Evolutionary conservation across 2,113 vertebrate species (phyloP).

Genomic region (Rana temporaria): DNA sequence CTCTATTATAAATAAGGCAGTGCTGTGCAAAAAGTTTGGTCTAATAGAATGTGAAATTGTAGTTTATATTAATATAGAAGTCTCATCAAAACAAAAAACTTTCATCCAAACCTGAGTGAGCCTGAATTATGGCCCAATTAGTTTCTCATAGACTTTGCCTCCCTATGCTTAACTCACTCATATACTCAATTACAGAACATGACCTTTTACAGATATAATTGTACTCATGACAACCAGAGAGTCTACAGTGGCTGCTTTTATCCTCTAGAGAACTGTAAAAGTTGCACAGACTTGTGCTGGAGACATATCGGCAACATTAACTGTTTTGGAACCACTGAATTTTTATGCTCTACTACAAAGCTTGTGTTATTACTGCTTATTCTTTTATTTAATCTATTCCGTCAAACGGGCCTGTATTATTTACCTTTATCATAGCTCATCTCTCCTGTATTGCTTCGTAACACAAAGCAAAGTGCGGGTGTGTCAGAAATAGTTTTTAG

Average conservation of each 20-base stretch:
- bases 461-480: not conserved
- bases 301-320: constrained; percentile 21
- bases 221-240: constrained; percentile 41
- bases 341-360: not conserved
- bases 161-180: constrained; percentile 24
- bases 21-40: too few relatives aligned
- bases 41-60: not conserved
- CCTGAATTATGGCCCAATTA: constrained; percentile 35
- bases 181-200: constrained; percentile 41
- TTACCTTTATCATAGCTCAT: not conserved
- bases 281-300: not conserved
- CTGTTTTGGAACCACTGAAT: not conserved
- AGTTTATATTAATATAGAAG: constrained; percentile 10
- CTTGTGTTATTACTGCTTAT: not conserved
- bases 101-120: constrained; percentile 14
- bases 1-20: too few relatives aligned
- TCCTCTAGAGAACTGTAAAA: constrained; percentile 30
- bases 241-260: constrained; percentile 21
- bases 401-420: not conserved
- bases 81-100: not conserved
- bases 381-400: not conserved
- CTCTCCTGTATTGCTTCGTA: not conserved
- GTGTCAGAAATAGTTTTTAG: too few relatives aligned
- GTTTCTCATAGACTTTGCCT: constrained; percentile 43
- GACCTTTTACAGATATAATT: constrained; percentile 45